Evolutionary conservation across 2,888 invertebrate species (phyloP), one percentile per base, ranked within the genome.

Genomic region (Eristalinus sepulchralis): DNA sequence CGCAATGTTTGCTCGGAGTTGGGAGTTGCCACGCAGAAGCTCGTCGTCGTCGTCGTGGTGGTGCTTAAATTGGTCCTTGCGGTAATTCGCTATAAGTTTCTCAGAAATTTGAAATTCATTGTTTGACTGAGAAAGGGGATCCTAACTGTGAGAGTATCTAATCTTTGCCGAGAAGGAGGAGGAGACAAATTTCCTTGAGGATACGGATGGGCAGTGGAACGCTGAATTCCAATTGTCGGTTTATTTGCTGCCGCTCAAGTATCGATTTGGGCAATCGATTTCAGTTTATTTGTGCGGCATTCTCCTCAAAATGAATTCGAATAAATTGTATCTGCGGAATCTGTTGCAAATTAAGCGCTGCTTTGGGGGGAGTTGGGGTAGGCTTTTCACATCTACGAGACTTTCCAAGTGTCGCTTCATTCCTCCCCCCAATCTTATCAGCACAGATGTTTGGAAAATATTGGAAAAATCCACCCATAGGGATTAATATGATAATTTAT

Each of bases 401-500:
- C 39, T 47, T 47, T 66, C 39, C 34, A 5, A 17, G 24, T 13
- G 27, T 24, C 1, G 10, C 55, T 64, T 24, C 57, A 73, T 10
- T 76, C 53, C 47, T 3, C 27, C 27, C 27, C 27, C 27, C 2
- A 2, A 47, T 34, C 62, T 53, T 77, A 82, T 64, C 72, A 63
- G 64, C 13, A 53, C 82, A 85, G 85, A 85, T 85, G 85, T 82
- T 85, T 82, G 82, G 24, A 24, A 85, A 82, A 85, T 82, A 85
- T 85, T 68, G 77, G 68, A 59, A 84, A 82, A 82, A 71, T 64
- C 31, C 66, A 82, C 68, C 85, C 82, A 82, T 22, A 85, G 82
- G 72, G 72, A 85, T 85, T 80, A 80, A 85, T 82, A 85, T 85
- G 82, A 85, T 85, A 85, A 85, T 85, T 85, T 85, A 85, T 85